Evolutionary conservation across 2,888 invertebrate genomes (phyloP), one percentile per base, ranked within the genome.

Genomic region (Clitarchus hookeri): DNA sequence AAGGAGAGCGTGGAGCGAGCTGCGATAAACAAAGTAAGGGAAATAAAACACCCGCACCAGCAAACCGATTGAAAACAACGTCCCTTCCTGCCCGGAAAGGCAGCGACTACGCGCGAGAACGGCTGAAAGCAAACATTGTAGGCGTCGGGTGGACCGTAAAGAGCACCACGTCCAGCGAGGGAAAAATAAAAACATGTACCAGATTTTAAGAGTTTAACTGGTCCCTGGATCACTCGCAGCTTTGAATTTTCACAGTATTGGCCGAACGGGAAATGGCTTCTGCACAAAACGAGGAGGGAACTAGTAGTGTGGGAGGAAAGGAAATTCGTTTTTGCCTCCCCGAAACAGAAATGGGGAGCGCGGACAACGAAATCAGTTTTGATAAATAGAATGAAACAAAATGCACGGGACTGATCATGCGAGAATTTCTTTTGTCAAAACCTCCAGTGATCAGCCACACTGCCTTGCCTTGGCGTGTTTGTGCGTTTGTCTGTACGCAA

Each of bases 1-100:
- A 82, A 86, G 27, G 80, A 65, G 83, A 48, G 78, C 53, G 65
- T 25, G 86, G 44, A 48, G 86, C 13, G 77, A 53, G 85, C 83
- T 80, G 83, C 23, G 83, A 44, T 48, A 54, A 84, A 83, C 84
- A 65, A 65, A 65, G 65, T 65, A 65, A 6, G 65, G 65, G 65
- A 65, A 65, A 65, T 65, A 65, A 65, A 65, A 65, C 65, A 65
- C 65, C 65, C 65, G 65, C 65, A 19, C 65, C 65, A 19, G 65
- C 65, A 65, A n/a, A 19, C 23, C 65, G 65, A 65, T 65, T 65
- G 65, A 65, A 65, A 65, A 65, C 65, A 65, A 65, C n/a, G 65
- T 65, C 65, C 65, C 65, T 65, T 65, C 65, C 65, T 65, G 65
- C 11, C 19, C 65, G 65, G 65, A n/a, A 19, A 19, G 65, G 65